phyloP scores from a whole-genome alignment of 2,888 invertebrate species.

The Xiphydria camelus region DNA sequence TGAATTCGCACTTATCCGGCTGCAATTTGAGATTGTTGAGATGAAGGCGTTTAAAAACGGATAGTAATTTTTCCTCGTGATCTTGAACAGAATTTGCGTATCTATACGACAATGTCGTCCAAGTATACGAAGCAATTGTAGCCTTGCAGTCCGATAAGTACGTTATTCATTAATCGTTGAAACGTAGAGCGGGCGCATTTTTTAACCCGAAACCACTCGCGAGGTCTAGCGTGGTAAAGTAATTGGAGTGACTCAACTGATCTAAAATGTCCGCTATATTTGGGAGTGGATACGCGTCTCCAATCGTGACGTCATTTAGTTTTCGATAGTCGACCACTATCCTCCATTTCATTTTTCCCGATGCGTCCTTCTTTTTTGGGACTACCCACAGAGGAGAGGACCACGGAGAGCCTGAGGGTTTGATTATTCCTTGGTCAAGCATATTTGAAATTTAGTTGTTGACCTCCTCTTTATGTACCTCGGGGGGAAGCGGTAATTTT shows the following conservation, averaged over 20 bases:
- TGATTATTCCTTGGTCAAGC: no score
- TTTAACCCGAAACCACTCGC: conserved; percentile 39
- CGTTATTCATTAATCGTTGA: no score
- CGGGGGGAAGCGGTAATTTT: conserved; percentile 4
- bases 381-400: no score
- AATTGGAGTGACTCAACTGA: conserved; percentile 32
- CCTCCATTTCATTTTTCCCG: conserved; percentile 7
- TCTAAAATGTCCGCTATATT: conserved; percentile 32
- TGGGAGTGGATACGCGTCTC: conserved; percentile 20
- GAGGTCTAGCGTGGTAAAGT: conserved; percentile 36
- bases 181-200: conserved; percentile 36
- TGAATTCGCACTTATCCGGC: no score
- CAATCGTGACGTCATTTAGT: conserved; percentile 13
- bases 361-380: conserved; percentile 9
- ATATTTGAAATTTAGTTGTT: neutral
- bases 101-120: conserved; percentile 47
- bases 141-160: conserved; percentile 35
- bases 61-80: conserved; percentile 27
- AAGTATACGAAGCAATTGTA: conserved; percentile 43
- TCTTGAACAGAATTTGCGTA: conserved; percentile 28
- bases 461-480: conserved; percentile 3
- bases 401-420: no score
- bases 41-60: conserved; percentile 30
- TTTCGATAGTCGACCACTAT: conserved; percentile 22
- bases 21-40: conserved; percentile 33